Base-by-base conservation (phyloP, 92 coral and sea anemone species). In the Micromussa lordhowensis region DNA sequence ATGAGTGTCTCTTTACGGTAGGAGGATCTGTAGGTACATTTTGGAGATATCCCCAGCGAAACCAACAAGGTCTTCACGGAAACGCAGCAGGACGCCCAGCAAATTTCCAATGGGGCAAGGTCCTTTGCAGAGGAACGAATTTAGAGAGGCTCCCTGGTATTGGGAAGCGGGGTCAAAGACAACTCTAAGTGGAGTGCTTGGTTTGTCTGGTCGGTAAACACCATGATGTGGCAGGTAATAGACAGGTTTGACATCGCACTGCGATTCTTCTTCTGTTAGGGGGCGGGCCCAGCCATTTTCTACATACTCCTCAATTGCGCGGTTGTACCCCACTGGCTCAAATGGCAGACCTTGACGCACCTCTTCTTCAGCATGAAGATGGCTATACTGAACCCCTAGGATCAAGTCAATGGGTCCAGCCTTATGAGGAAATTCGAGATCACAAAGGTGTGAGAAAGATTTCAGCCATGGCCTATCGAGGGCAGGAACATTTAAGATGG, bases 11-110 rank as follows among this genome's bases (percentile, higher is more conserved):
- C 53, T 40, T 70, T 76, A 85, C 1, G 84, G 88, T 51, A 91
- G 83, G 64, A 17, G 28, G 44, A 92, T 92, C 74, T 92, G 94
- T 22, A 88, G 82, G 18, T 83, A 88, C 94, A 91, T 91, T n/a
- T n/a, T n/a, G n/a, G n/a, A n/a, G n/a, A n/a, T n/a, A n/a, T n/a
- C n/a, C n/a, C 86, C 91, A 22, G 49, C 78, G 29, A 87, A 91
- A 21, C 82, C 94, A n/a, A 91, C 87, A 19, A 22, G 90, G 18
- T 91, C 91, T 68, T 86, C 91, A 19, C 91, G 88, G 32, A 91
- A 91, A 87, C 77, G 88, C 4, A 91, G 72, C 19, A 91, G 59
- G 35, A 87, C 88, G 29, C 90, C 90, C 1, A 91, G 88, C 51
- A 91, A 75, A n/a, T 87, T 91, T 24, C 94, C 94, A 75, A 91